These are phyloP conservation scores for Lytechinus variegatus DNA, from an alignment of 35 echinoderm and acorn worm species.

Conservation along the genomic window DNA sequence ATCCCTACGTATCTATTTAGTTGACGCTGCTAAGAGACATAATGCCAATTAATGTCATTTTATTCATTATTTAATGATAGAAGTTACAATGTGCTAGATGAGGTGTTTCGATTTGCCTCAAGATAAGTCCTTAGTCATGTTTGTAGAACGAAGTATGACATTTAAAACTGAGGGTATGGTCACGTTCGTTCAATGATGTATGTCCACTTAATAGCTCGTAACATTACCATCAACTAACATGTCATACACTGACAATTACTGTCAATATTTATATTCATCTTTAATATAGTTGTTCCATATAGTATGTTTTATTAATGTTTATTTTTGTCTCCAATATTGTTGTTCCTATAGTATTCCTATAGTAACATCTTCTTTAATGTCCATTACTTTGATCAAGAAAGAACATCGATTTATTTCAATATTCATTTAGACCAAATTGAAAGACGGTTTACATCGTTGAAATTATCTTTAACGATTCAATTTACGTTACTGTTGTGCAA, in stretches of 20 bases:
- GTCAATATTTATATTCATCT: not conserved
- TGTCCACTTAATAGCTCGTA: not conserved
- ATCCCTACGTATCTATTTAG: not conserved
- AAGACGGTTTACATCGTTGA: too few species aligned
- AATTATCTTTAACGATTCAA: too few species aligned
- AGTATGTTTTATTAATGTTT: too few species aligned
- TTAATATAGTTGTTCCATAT: too few species aligned
- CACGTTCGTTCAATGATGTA: not conserved
- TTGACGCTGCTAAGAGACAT: not conserved
- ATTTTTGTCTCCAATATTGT: too few species aligned
- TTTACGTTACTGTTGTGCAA: too few species aligned
- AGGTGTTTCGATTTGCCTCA: not conserved
- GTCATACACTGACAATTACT: not conserved
- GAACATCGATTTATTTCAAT: too few species aligned
- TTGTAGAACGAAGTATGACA: not conserved
- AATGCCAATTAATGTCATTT: not conserved
- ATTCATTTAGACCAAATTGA: too few species aligned
- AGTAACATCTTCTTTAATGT: too few species aligned
- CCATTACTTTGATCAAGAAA: too few species aligned
- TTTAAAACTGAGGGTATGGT: not conserved
- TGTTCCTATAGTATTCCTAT: too few species aligned
- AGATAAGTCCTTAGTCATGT: not conserved
- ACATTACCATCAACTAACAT: not conserved
- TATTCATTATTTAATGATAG: not conserved
- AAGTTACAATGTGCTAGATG: not conserved